Conservation (phyloP, 2,888 invertebrate genomes). For the Caenorhabditis sulstoni region DNA sequence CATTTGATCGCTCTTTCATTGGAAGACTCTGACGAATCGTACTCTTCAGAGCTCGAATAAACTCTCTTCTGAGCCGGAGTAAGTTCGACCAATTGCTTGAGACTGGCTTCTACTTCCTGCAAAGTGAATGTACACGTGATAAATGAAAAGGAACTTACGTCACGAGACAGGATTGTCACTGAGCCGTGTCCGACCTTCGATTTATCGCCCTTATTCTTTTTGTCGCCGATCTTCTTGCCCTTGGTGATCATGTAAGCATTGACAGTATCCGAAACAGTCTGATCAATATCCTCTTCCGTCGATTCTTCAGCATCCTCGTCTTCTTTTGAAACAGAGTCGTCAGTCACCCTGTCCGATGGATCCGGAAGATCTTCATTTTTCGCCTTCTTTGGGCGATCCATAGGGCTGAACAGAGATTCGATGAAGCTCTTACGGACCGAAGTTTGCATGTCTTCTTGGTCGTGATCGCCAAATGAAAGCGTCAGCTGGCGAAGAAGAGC, state of each 20-base stretch:
- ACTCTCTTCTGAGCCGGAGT: too few relatives aligned
- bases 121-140: not conserved
- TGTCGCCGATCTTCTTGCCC: not conserved
- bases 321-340: not conserved
- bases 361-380: not conserved
- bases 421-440: too few relatives aligned
- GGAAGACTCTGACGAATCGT: slow-evolving; percentile 4
- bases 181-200: not conserved
- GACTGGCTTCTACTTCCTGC: slow-evolving; percentile 16
- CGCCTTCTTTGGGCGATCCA: too few relatives aligned
- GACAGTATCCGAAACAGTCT: slow-evolving; percentile 6
- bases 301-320: not conserved
- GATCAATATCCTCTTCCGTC: not conserved
- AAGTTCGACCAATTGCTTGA: not conserved
- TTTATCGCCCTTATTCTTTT: not conserved
- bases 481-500: not conserved
- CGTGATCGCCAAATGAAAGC: too few relatives aligned
- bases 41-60: not conserved
- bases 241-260: slow-evolving; percentile 5
- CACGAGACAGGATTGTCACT: not conserved
- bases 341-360: slow-evolving; percentile 9
- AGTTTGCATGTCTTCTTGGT: too few relatives aligned
- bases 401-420: too few relatives aligned
- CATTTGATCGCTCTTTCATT: slow-evolving; percentile 30
- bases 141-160: not conserved